Percentiles rank a stretch among this genome's conserved stretches.
Conservation (phyloP, 2,113 vertebrate genomes). For the Eulacestoma nigropectus region DNA sequence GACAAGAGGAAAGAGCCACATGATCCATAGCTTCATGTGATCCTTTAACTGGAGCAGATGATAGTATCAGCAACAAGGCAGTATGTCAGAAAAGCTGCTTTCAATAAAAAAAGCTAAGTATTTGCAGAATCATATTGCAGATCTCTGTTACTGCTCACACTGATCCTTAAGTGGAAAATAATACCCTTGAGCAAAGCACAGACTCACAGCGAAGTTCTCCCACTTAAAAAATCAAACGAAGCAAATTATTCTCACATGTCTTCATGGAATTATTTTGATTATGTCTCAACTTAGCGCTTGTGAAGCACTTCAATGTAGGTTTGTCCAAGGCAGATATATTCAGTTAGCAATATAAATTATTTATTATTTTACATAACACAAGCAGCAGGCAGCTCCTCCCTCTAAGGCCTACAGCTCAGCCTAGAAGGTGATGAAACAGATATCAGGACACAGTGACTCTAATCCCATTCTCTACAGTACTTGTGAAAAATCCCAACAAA, state of each 20-base stretch:
- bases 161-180: constrained; percentile 39
- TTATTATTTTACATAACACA: constrained; percentile 51
- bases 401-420: not conserved
- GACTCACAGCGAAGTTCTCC: not conserved
- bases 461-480: not conserved
- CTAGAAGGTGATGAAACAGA: not conserved
- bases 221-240: not conserved
- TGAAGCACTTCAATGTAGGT: not conserved
- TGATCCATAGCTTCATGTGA: constrained; percentile 24
- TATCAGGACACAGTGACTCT: not conserved
- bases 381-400: constrained; percentile 13
- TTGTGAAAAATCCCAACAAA: not conserved
- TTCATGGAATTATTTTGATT: not conserved
- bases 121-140: not conserved
- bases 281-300: not conserved
- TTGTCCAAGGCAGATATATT: not conserved
- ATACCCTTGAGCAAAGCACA: not conserved
- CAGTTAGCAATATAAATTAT: constrained; percentile 14
- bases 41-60: not conserved
- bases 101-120: not conserved
- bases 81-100: not conserved
- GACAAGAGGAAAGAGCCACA: not conserved
- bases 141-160: not conserved
- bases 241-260: not conserved
- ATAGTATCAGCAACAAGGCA: not conserved